Conservation (phyloP, 2,888 invertebrate genomes). For the Campoplex capitator region DNA sequence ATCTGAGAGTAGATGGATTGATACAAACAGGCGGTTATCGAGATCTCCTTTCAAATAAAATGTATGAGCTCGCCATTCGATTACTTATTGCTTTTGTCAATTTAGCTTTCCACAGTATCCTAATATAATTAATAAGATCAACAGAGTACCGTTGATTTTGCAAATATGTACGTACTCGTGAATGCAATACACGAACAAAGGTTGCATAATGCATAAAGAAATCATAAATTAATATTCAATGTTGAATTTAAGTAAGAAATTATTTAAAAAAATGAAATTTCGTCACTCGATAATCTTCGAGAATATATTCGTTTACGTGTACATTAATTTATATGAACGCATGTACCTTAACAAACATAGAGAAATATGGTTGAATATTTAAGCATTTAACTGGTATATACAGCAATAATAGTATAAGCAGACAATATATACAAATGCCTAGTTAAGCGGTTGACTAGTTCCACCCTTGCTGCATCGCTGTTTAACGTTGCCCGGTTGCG, state of each 20-base stretch:
- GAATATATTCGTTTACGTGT: neutral
- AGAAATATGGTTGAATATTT: slow-evolving; percentile 21
- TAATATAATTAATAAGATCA: too few relatives aligned
- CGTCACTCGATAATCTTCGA: neutral
- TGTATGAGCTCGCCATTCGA: too few relatives aligned
- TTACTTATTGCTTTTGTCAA: too few relatives aligned
- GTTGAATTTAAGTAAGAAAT: neutral
- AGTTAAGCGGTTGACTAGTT: slow-evolving; percentile 69
- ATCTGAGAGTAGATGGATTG: too few relatives aligned
- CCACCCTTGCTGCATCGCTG: slow-evolving; percentile 43
- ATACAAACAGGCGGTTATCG: too few relatives aligned
- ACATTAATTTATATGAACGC: neutral
- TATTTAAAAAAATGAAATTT: neutral
- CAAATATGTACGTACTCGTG: too few relatives aligned
- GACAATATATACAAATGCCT: slow-evolving; percentile 58
- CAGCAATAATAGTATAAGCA: slow-evolving; percentile 24
- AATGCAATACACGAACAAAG: too few relatives aligned
- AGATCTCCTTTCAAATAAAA: too few relatives aligned
- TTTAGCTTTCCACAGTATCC: too few relatives aligned
- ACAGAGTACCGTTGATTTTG: too few relatives aligned
- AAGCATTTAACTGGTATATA: slow-evolving; percentile 10
- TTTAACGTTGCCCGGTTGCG: slow-evolving; percentile 63
- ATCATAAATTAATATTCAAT: neutral
- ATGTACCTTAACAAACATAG: neutral
- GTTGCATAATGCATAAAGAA: too few relatives aligned